phyloP scores from a whole-genome alignment of 2,888 invertebrate species.

The Phorcus lineatus region DNA sequence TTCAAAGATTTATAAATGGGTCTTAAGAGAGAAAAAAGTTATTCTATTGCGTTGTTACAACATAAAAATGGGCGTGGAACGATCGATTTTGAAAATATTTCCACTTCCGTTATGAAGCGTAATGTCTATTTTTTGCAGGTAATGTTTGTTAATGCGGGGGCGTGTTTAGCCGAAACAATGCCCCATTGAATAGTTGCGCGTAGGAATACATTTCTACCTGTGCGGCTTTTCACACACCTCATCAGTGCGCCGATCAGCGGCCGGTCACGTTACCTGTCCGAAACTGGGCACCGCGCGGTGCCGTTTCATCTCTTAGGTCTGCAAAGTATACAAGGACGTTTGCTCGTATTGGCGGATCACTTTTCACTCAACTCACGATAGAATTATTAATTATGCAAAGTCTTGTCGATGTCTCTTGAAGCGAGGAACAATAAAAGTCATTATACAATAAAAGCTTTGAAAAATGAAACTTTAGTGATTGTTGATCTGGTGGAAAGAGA shows the following conservation, averaged over 20 bases:
- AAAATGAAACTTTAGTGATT: not conserved
- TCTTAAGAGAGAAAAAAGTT: no score
- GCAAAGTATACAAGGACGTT: not conserved
- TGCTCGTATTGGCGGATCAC: not conserved
- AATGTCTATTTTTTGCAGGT: slow-evolving; percentile 9
- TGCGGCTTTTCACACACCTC: slow-evolving; percentile 3
- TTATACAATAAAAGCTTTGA: not conserved
- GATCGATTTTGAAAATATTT: no score
- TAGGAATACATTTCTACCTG: slow-evolving; percentile 3
- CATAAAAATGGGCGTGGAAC: no score
- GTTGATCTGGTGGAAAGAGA: not conserved
- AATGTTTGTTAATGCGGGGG: not conserved
- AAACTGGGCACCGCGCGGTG: not conserved
- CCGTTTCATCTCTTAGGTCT: not conserved
- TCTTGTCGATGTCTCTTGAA: not conserved
- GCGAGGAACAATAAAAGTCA: not conserved
- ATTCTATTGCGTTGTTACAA: no score
- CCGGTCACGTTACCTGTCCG: not conserved
- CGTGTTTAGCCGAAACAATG: slow-evolving; percentile 4
- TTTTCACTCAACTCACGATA: not conserved
- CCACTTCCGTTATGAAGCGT: not conserved
- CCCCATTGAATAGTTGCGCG: not conserved
- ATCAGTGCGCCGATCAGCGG: not conserved
- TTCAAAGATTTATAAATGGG: no score
- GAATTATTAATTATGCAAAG: not conserved